phyloP scores from a whole-genome alignment of 2,113 vertebrate genomes.

The Apodemus speciosus region DNA sequence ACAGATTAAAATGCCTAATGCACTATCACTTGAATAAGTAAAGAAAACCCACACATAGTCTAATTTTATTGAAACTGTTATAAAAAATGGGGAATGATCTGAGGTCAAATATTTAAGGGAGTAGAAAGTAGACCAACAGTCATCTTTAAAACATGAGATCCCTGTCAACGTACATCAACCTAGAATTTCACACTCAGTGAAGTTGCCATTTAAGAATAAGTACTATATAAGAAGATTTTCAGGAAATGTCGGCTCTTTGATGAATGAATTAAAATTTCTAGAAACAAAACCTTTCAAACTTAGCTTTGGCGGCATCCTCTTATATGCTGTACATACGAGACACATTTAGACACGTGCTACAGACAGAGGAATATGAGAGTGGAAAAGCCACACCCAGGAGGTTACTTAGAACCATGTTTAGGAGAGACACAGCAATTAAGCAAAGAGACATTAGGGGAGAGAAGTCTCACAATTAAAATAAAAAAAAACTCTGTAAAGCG shows the following conservation, averaged over 20 bases:
- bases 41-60: neutral
- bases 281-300: neutral
- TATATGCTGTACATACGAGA: neutral
- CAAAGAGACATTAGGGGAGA: neutral
- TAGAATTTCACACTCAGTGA: neutral
- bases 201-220: slow-evolving; percentile 15
- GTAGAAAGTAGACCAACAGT: neutral
- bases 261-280: neutral
- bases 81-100: neutral
- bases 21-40: neutral
- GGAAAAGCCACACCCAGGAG: neutral
- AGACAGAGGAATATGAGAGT: neutral
- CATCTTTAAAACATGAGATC: neutral
- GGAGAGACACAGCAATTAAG: neutral
- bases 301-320: neutral
- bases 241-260: neutral
- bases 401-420: neutral
- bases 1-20: neutral
- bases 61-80: neutral
- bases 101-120: neutral
- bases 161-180: neutral
- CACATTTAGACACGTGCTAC: neutral
- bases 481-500: neutral
- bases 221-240: neutral
- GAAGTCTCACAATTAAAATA: neutral